Base-by-base conservation (phyloP, 2,888 invertebrate genomes). In the Protonemura montana region DNA sequence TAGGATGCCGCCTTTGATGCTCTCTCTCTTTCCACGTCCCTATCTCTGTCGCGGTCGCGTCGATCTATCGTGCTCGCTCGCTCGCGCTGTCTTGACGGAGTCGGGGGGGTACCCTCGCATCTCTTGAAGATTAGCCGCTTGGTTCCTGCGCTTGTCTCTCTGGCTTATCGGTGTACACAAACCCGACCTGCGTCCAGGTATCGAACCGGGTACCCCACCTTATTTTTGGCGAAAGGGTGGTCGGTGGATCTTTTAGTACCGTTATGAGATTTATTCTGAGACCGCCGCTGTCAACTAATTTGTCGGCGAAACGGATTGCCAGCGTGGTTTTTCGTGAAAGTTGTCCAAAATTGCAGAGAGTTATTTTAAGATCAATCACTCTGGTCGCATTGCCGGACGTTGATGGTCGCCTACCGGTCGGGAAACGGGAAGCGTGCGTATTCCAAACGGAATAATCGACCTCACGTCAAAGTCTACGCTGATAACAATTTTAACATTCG, bases 1-100 rank as follows among this genome's bases (percentile, higher is more conserved):
- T 59, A 84, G 85, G 85, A 86, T 85, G 86, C 85, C 87, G 85
- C 87, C 85, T 86, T 86, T 86, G 87, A 87, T 77, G 86, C 77
- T 78, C 85, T 81, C 86, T 85, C 76, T 85, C 85, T 10, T 59
- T 76, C 6, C 86, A 16, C n/a, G 35, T 28, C n/a, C 2, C 84
- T 29, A 76, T 80, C 77, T 86, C 35, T 84, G 77, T n/a, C 59
- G 41, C 59, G 78, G 80, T 42, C 25, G 29, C 86, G 1, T n/a
- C 84, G 27, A 10, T 77, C 84, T 7, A 77, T 80, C 78, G 16
- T 30, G n/a, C 35, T 26, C 27, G 16, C 80, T 41, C 85, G 42
- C 80, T 81, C 85, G 85, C 80, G 76, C 81, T 81, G 7, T 29
- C 81, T 81, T 59, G 59, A n/a, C n/a, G n/a, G n/a, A 59, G 59